phyloP scores from a whole-genome alignment of 2,113 vertebrate genomes.

The Orthonyx spaldingii region DNA sequence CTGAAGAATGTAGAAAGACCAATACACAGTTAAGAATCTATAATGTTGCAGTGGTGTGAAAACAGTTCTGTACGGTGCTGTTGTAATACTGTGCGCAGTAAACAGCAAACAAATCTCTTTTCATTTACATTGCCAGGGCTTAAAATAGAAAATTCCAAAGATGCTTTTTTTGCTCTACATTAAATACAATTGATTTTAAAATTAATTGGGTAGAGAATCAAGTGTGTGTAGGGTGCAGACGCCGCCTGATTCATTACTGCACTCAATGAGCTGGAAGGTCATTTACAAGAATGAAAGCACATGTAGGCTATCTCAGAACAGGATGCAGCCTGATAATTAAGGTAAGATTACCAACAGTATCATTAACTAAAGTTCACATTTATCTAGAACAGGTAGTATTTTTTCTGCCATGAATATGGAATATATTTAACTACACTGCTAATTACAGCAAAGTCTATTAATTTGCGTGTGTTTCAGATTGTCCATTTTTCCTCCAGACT shows the following conservation, averaged over 20 bases:
- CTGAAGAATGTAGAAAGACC: neutral
- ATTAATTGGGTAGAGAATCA: neutral
- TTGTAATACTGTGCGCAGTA: neutral
- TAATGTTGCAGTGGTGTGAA: neutral
- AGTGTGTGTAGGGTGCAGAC: neutral
- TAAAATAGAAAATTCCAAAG: neutral
- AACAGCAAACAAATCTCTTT: neutral
- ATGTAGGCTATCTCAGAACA: neutral
- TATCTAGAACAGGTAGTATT: neutral
- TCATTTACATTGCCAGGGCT: neutral
- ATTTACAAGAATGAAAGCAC: conserved; percentile 5
- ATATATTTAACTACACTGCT: neutral
- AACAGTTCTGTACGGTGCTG: neutral
- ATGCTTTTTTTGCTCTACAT: neutral
- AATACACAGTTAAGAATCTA: neutral
- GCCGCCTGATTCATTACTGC: neutral
- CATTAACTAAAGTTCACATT: conserved; percentile 26
- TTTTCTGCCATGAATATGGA: neutral
- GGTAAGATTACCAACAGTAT: neutral
- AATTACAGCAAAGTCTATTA: neutral
- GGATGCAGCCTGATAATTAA: neutral
- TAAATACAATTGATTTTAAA: neutral
- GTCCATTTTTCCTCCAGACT: neutral
- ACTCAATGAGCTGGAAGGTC: conserved; percentile 1
- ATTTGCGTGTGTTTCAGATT: neutral